Evolutionary conservation across 2,113 vertebrate genomes (phyloP).

Genomic region (Pelobates fuscus): DNA sequence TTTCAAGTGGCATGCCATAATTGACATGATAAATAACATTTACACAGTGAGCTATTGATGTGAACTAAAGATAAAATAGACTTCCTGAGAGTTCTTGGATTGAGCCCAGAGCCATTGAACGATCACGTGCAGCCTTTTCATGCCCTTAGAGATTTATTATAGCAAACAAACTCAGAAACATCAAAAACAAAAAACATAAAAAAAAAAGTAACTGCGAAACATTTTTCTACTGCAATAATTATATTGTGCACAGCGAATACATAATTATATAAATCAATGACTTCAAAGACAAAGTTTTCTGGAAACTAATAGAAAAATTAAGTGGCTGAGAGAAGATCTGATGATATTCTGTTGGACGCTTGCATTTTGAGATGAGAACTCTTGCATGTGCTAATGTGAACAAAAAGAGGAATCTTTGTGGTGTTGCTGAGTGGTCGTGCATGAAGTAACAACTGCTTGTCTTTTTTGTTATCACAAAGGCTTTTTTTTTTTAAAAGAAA

Average conservation of each 20-base stretch:
- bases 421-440: slow-evolving; percentile 66
- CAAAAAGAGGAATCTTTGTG: slow-evolving; percentile 60
- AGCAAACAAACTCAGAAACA: neutral
- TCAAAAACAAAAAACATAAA: slow-evolving; percentile 5
- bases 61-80: neutral
- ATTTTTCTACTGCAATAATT: neutral
- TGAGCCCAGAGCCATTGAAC: slow-evolving; percentile 16
- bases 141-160: neutral
- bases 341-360: slow-evolving; percentile 59
- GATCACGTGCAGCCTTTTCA: neutral
- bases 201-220: neutral
- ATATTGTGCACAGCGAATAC: neutral
- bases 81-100: neutral
- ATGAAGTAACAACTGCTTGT: slow-evolving; percentile 75
- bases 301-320: slow-evolving; percentile 35
- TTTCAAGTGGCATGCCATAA: neutral
- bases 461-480: slow-evolving; percentile 74
- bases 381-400: slow-evolving; percentile 62
- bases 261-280: neutral
- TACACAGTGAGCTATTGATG: neutral
- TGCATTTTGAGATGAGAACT: slow-evolving; percentile 60
- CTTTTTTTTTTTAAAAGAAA: slow-evolving; percentile 71
- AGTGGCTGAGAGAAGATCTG: slow-evolving; percentile 59
- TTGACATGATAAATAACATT: neutral
- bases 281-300: neutral